Conservation (phyloP, 2,113 vertebrate genomes). For the Melospiza georgiana region DNA sequence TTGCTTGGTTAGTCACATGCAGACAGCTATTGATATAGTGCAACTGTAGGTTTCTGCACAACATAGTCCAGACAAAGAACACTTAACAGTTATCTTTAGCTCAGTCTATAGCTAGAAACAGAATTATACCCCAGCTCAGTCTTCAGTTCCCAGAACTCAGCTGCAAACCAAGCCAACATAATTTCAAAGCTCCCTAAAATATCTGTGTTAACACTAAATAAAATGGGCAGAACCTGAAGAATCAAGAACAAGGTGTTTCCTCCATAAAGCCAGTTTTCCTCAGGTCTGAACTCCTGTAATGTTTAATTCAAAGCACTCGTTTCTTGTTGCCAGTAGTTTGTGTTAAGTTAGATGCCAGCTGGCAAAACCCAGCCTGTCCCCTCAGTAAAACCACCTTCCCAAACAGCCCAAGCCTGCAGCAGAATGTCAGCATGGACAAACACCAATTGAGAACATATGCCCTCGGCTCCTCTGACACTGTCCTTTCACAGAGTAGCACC, state of each 20-base stretch:
- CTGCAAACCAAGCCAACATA: not conserved
- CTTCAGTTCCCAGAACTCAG: conserved; percentile 7
- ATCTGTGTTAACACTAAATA: not conserved
- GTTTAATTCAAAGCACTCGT: not conserved
- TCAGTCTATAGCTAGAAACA: not conserved
- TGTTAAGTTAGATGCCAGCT: not conserved
- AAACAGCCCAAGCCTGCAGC: not conserved
- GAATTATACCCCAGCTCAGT: not conserved
- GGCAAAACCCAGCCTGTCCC: conserved; percentile 3
- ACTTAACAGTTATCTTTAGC: not conserved
- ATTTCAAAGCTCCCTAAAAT: not conserved
- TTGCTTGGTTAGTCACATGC: not conserved
- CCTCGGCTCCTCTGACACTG: not conserved
- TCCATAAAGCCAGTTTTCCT: not conserved
- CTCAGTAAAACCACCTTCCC: not conserved
- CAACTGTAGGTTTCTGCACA: not conserved
- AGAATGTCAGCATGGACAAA: not conserved
- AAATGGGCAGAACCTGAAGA: not conserved
- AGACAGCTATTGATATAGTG: not conserved
- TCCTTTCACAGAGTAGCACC: not conserved
- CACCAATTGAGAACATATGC: not conserved
- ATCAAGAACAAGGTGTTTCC: not conserved
- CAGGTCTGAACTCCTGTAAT: not conserved
- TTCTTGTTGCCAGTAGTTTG: not conserved
- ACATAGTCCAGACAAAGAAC: not conserved